These are phyloP conservation scores for Cephalopterus ornatus DNA, from an alignment of 2,113 vertebrate species.

Conservation along the genomic window DNA sequence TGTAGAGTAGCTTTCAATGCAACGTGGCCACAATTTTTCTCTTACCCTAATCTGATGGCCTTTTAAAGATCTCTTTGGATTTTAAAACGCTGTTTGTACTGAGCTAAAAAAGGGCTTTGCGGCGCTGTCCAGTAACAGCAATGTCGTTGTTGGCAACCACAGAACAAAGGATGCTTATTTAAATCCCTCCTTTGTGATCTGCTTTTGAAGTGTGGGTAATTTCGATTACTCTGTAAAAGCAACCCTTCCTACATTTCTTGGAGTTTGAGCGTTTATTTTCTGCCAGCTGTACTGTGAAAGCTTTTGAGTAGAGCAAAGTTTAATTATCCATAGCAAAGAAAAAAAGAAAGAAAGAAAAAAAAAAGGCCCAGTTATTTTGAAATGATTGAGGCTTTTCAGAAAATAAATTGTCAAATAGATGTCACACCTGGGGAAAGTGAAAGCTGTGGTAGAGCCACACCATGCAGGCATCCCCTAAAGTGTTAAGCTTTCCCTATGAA, in stretches of 20 bases:
- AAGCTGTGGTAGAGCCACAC: neutral
- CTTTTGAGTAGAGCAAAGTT: conserved; percentile 38
- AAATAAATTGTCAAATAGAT: neutral
- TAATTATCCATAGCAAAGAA: conserved; percentile 37
- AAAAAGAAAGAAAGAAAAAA: neutral
- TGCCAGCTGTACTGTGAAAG: conserved; percentile 46
- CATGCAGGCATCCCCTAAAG: neutral
- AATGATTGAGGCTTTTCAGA: conserved; percentile 36
- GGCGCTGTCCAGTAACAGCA: neutral
- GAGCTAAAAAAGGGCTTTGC: neutral
- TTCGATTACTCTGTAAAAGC: conserved; percentile 24
- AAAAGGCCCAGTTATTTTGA: neutral
- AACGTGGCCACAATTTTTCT: neutral
- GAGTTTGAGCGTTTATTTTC: conserved; percentile 30
- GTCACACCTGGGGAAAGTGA: neutral
- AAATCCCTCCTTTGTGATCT: conserved; percentile 5
- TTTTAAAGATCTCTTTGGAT: neutral
- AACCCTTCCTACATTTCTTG: conserved; percentile 11
- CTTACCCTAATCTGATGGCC: neutral
- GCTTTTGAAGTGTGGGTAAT: conserved; percentile 8
- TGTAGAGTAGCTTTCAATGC: neutral
- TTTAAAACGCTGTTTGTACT: conserved; percentile 18
- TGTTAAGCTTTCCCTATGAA: neutral
- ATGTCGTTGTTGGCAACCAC: neutral
- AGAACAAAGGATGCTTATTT: neutral